phyloP scores from a whole-genome alignment of 2,888 invertebrate species.

The Eristalis pertinax region DNA sequence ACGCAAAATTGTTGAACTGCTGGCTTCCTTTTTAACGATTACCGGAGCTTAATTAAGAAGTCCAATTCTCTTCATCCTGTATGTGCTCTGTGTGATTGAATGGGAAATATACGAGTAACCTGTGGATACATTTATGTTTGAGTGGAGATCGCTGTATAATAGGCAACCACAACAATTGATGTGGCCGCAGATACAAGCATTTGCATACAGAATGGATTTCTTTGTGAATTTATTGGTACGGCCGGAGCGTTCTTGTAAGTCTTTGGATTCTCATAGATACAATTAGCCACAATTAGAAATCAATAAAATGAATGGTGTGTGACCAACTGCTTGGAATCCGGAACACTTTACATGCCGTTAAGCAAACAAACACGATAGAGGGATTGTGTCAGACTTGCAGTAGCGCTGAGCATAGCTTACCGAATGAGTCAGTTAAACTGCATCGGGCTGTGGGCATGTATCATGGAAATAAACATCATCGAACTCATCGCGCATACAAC shows the following conservation, averaged over 20 bases:
- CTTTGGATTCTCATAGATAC: constrained; percentile 16
- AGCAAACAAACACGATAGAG: constrained; percentile 11
- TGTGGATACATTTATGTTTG: no score
- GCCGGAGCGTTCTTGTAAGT: constrained; percentile 14
- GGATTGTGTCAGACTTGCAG: background rate
- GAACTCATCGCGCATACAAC: constrained; percentile 11
- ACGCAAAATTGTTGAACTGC: background rate
- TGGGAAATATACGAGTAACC: background rate
- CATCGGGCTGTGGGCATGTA: constrained; percentile 15
- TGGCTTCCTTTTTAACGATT: constrained; percentile 45
- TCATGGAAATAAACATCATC: constrained; percentile 41
- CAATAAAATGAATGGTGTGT: constrained; percentile 33
- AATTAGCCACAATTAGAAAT: constrained; percentile 49
- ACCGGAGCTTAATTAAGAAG: constrained; percentile 37
- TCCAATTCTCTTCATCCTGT: constrained; percentile 3
- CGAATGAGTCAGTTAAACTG: constrained; percentile 36
- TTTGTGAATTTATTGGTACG: constrained; percentile 2
- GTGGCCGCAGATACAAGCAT: background rate
- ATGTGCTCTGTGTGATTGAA: background rate
- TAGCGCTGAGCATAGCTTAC: background rate
- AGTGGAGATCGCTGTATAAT: no score
- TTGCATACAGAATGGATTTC: constrained; percentile 20
- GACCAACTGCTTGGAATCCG: constrained; percentile 30
- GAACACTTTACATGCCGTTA: constrained; percentile 29
- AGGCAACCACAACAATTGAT: background rate